These are phyloP conservation scores for Rhizoglyphus robini DNA, from an alignment of 1,140 invertebrate species.

Conservation along the genomic window DNA sequence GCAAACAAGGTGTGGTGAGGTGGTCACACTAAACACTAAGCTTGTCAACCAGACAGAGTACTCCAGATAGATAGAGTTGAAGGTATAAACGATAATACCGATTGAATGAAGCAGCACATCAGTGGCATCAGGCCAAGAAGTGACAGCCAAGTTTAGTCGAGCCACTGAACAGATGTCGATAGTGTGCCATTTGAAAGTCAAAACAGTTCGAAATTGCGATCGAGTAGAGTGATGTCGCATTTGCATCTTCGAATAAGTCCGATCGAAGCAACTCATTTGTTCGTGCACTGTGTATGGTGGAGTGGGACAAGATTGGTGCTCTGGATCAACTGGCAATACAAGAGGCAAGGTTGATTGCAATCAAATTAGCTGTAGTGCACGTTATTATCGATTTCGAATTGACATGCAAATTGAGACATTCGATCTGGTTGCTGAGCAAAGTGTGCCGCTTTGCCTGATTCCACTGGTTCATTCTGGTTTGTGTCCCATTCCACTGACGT, in stretches of 20 bases:
- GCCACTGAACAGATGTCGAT: not conserved
- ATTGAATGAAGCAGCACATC: too few species aligned
- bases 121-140: too few species aligned
- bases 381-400: not conserved
- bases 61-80: too few species aligned
- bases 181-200: not conserved
- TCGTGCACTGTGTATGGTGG: not conserved
- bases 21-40: too few species aligned
- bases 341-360: not conserved
- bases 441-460: too few species aligned
- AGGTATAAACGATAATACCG: too few species aligned
- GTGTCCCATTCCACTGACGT: not conserved
- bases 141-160: too few species aligned
- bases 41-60: too few species aligned
- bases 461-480: too few species aligned
- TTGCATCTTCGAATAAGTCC: not conserved
- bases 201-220: not conserved
- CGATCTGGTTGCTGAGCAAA: not conserved
- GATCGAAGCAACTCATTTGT: not conserved
- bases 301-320: too few species aligned
- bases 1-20: too few species aligned
- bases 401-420: constrained; percentile 8
- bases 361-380: not conserved
- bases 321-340: too few species aligned
- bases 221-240: not conserved